phyloP scores from a whole-genome alignment of 2,113 vertebrate species.

The Zosterops borbonicus region DNA sequence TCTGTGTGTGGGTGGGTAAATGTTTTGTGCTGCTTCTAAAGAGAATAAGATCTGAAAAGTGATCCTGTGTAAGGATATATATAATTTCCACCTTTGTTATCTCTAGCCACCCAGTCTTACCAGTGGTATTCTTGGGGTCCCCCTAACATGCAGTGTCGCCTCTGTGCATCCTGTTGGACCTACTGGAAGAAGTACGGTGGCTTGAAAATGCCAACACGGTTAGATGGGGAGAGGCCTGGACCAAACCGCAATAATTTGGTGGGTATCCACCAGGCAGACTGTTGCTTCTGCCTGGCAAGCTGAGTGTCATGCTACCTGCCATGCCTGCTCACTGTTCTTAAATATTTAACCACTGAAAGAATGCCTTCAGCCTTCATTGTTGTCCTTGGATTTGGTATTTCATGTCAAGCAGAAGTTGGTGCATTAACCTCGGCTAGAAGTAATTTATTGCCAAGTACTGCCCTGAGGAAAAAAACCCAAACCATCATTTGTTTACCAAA shows the following conservation, averaged over 20 bases:
- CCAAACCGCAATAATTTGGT: slow-evolving; percentile 94
- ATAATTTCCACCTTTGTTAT: slow-evolving; percentile 78
- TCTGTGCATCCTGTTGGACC: slow-evolving; percentile 97
- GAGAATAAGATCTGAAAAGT: slow-evolving; percentile 48
- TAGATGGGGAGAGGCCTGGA: slow-evolving; percentile 94
- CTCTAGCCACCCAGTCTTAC: slow-evolving; percentile 92
- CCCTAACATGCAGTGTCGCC: slow-evolving; percentile 98
- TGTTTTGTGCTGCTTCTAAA: slow-evolving; percentile 31
- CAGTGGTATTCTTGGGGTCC: slow-evolving; percentile 99
- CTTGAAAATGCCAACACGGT: slow-evolving; percentile 96
- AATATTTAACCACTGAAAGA: slow-evolving; percentile 1
- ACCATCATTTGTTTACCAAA: slow-evolving; percentile 2
- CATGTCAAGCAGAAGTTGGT: background rate
- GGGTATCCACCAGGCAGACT: slow-evolving; percentile 10
- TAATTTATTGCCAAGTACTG: background rate
- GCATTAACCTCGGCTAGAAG: accelerated
- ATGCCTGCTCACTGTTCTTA: background rate
- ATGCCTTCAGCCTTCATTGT: background rate
- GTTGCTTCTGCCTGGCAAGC: background rate
- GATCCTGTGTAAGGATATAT: slow-evolving; percentile 74
- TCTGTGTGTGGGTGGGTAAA: background rate
- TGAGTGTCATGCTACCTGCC: background rate
- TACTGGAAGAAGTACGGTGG: slow-evolving; percentile 99
- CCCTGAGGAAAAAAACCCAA: background rate
- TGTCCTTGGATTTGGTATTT: background rate